Percentiles rank a stretch among this genome's conserved stretches.
phyloP scores from a whole-genome alignment of 2,797 vertebrate genomes.

The Rhadinocentrus ornatus region DNA sequence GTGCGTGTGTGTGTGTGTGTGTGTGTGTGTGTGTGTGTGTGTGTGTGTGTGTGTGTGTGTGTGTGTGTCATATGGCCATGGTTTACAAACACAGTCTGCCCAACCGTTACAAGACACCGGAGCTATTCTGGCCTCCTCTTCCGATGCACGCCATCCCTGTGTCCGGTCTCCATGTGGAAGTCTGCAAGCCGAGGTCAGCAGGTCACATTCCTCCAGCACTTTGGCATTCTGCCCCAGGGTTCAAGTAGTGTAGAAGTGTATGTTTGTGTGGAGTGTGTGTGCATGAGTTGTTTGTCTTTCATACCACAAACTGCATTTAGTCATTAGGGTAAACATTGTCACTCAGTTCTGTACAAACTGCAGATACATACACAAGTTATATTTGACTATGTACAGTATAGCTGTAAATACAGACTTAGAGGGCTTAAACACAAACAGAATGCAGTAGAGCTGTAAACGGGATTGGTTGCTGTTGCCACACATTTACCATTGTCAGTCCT shows the following conservation, averaged over 20 bases:
- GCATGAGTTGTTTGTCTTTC: conserved; percentile 64
- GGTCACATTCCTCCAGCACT: conserved; percentile 84
- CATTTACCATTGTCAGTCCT: conserved; percentile 37
- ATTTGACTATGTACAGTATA: background rate
- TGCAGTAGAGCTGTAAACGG: conserved; percentile 44
- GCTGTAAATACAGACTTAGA: background rate
- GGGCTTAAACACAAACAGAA: background rate
- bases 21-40: too few relatives aligned
- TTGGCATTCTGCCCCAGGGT: conserved; percentile 79
- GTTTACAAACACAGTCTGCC: conserved; percentile 82
- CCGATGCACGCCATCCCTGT: conserved; percentile 69
- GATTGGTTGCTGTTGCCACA: conserved; percentile 48
- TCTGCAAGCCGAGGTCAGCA: conserved; percentile 81
- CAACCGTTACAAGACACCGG: conserved; percentile 77
- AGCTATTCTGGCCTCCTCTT: conserved; percentile 81
- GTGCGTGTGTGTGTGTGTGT: too few relatives aligned
- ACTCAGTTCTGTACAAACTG: conserved; percentile 29
- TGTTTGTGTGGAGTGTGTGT: conserved; percentile 43
- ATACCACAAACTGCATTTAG: conserved; percentile 63
- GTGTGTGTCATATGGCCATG: conserved; percentile 70
- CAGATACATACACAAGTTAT: conserved; percentile 8
- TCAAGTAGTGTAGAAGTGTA: conserved; percentile 71
- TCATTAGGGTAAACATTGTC: conserved; percentile 46
- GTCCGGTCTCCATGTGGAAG: conserved; percentile 79
- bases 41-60: too few relatives aligned